Evolutionary conservation across 2,888 invertebrate species (phyloP), one percentile per base, ranked within the genome.

Genomic region (Drosophila rubida): DNA sequence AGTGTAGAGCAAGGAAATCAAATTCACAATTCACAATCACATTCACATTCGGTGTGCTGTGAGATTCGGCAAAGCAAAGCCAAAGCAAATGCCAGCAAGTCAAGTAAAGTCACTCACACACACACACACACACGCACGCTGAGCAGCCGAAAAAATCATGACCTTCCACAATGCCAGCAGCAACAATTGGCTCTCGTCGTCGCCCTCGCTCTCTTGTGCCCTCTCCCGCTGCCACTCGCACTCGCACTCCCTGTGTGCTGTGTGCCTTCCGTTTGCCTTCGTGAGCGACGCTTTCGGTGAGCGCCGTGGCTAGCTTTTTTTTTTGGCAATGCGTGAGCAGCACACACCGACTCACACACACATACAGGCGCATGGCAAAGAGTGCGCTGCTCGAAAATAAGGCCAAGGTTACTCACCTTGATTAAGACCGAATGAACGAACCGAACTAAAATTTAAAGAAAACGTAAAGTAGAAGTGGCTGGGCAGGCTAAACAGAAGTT

Each of bases 321-420:
- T 78, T 80, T 80, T 81, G 80, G 81, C 77, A 80, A 80, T 80
- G 80, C 77, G 83, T 79, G 83, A 79, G 82, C 53, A 59, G 32
- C 37, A 62, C 67, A 54, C 41, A 60, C 14, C 19, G 27, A 39
- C 57, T 42, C 14, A 49, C 22, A 45, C 50, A 59, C 30, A 41
- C 55, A 37, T 30, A 48, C 55, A 48, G 22, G 45, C 44, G 25
- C 39, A 54, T 13, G 50, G 69, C 63, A 80, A 83, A 84, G 85
- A 84, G 83, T 84, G 85, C 82, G 84, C 80, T 84, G 83, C 72
- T 84, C 85, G 76, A 87, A 88, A 90, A 90, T 90, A 90, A 90
- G 90, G 90, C 90, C 90, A 90, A 90, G 90, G 90, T 90, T 84
- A 86, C 85, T 90, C 88, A 90, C 90, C 90, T 90, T 90, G 90